These are phyloP conservation scores for Cheilosia soror DNA, from an alignment of 2,888 invertebrate genomes.

Conservation along the genomic window DNA sequence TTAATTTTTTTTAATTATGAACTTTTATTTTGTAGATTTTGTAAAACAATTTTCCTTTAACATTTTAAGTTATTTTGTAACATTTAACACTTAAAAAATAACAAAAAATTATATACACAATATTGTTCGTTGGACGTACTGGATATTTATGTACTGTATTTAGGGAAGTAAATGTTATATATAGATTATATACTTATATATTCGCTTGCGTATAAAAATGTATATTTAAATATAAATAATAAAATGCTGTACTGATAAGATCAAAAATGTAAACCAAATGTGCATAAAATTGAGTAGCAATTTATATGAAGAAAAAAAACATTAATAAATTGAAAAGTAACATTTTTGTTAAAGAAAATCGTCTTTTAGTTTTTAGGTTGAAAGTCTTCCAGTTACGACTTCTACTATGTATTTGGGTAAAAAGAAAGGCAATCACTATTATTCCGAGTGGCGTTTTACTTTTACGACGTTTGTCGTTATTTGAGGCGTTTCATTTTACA, in stretches of 20 bases:
- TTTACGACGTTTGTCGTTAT: too few relatives aligned
- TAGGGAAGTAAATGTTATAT: slow-evolving; percentile 47
- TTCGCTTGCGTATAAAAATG: slow-evolving; percentile 42
- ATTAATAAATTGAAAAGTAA: slow-evolving; percentile 25
- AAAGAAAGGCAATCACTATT: too few relatives aligned
- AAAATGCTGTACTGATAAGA: slow-evolving; percentile 47
- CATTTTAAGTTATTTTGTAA: not conserved
- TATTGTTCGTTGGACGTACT: slow-evolving; percentile 54
- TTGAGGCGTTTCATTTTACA: too few relatives aligned
- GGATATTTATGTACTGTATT: slow-evolving; percentile 60
- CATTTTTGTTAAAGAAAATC: slow-evolving; percentile 2
- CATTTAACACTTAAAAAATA: slow-evolving; percentile 10
- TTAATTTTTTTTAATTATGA: slow-evolving; percentile 14
- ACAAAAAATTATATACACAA: slow-evolving; percentile 38
- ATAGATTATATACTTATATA: slow-evolving; percentile 39
- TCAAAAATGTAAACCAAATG: slow-evolving; percentile 41
- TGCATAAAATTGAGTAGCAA: slow-evolving; percentile 52
- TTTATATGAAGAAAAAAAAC: slow-evolving; percentile 19
- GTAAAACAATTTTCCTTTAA: slow-evolving; percentile 1
- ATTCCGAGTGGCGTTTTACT: too few relatives aligned
- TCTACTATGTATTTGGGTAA: too few relatives aligned
- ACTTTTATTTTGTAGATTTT: slow-evolving; percentile 41
- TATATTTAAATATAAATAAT: slow-evolving; percentile 43
- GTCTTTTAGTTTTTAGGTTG: not conserved
- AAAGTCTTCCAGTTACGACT: not conserved